A percentile compares a stretch with the other conserved stretches of the same genome.
Evolutionary conservation across 2,888 invertebrate species (phyloP).

Genomic region (Synanthedon formicaeformis): DNA sequence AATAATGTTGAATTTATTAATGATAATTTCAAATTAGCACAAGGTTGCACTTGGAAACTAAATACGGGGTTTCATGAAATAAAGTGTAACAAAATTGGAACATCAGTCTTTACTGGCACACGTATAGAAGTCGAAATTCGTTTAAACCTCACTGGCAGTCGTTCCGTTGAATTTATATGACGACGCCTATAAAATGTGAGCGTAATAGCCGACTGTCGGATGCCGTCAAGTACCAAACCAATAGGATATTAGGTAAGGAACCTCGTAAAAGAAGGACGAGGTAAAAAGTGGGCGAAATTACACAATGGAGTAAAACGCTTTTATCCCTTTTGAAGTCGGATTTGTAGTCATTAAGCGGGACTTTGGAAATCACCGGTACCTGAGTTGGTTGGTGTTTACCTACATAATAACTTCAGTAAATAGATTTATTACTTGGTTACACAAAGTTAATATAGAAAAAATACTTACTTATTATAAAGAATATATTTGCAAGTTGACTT

Average conservation of each 20-base stretch:
- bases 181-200: slow-evolving; percentile 24
- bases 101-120: neutral
- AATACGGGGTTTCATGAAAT: too few relatives aligned
- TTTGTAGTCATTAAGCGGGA: neutral
- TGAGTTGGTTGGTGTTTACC: neutral
- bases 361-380: neutral
- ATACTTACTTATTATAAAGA: too few relatives aligned
- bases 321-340: neutral
- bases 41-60: too few relatives aligned
- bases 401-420: neutral
- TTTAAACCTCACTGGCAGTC: slow-evolving; percentile 1
- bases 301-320: neutral
- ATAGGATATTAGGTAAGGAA: slow-evolving; percentile 14
- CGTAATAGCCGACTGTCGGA: slow-evolving; percentile 16
- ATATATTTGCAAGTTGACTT: too few relatives aligned
- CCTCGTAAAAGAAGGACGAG: slow-evolving; percentile 12
- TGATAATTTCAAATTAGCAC: too few relatives aligned
- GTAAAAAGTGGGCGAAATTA: slow-evolving; percentile 12
- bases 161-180: slow-evolving; percentile 22
- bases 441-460: neutral
- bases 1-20: too few relatives aligned
- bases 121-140: slow-evolving; percentile 9
- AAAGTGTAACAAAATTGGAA: too few relatives aligned
- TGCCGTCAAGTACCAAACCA: slow-evolving; percentile 4
- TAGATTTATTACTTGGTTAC: neutral